Conservation (phyloP, 1,140 invertebrate genomes). For the Magallana ariakensis region DNA sequence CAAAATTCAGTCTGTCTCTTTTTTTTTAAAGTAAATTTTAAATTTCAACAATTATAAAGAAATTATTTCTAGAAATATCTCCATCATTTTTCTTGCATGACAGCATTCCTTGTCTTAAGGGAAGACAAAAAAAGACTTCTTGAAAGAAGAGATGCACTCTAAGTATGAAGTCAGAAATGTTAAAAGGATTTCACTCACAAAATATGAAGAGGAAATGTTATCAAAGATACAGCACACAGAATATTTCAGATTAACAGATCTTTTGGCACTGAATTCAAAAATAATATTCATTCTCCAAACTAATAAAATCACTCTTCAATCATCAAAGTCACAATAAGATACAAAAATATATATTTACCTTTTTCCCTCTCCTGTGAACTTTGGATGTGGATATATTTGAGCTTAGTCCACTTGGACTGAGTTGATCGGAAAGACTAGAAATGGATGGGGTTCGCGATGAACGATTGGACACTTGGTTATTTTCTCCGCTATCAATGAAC, state of each 20-base stretch:
- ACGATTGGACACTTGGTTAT: not conserved
- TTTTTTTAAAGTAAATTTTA: conserved; percentile 2
- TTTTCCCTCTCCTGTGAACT: conserved; percentile 53
- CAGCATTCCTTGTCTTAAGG: not conserved
- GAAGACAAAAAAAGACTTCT: not conserved
- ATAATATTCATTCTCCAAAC: not conserved
- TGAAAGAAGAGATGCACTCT: conserved; percentile 27
- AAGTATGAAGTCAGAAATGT: conserved; percentile 26
- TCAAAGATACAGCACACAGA: conserved; percentile 28
- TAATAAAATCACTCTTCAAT: conserved; percentile 21
- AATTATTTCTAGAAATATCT: not conserved
- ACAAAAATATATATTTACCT: conserved; percentile 44
- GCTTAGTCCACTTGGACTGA: conserved; percentile 54
- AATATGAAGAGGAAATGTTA: conserved; percentile 20
- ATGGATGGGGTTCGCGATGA: conserved; percentile 49
- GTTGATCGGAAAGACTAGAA: conserved; percentile 45
- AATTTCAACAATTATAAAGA: not conserved
- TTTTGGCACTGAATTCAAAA: not conserved
- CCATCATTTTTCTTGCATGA: conserved; percentile 32
- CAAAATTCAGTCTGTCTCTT: not conserved
- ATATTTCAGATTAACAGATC: not conserved
- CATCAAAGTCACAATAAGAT: not conserved
- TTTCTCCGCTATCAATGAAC: conserved; percentile 21
- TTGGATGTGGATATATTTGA: conserved; percentile 55
- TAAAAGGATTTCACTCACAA: conserved; percentile 16